A percentile compares a stretch with the other conserved stretches of the same genome.
phyloP scores from a whole-genome alignment of 2,888 invertebrate genomes.

The Chalcis sispes region DNA sequence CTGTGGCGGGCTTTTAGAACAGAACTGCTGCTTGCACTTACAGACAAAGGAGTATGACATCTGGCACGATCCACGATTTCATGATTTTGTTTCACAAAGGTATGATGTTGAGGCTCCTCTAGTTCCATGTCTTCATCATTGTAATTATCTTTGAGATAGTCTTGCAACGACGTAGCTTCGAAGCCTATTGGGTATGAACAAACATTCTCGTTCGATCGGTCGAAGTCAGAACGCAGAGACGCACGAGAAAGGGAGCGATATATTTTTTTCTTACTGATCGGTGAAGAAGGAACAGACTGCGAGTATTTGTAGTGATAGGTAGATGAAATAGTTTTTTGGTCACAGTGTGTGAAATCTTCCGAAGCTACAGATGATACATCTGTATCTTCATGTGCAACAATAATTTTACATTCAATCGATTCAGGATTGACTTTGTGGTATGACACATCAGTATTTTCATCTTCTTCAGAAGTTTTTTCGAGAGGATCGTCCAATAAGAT shows the following conservation, averaged over 20 bases:
- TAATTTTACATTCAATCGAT: conserved; percentile 55
- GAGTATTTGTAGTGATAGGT: conserved; percentile 66
- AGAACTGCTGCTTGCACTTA: conserved; percentile 67
- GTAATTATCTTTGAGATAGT: conserved; percentile 67
- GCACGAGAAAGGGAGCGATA: conserved; percentile 62
- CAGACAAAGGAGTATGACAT: conserved; percentile 68
- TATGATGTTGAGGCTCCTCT: conserved; percentile 68
- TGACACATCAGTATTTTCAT: conserved; percentile 53
- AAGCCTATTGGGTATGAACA: conserved; percentile 67
- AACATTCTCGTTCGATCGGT: conserved; percentile 68
- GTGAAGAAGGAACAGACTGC: conserved; percentile 70
- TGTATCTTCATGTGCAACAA: conserved; percentile 50
- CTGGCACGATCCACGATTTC: conserved; percentile 58
- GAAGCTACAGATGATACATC: conserved; percentile 51
- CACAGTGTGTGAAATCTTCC: conserved; percentile 26
- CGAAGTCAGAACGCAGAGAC: conserved; percentile 67
- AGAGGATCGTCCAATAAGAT: conserved; percentile 21
- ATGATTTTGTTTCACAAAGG: conserved; percentile 60
- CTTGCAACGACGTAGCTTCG: conserved; percentile 64
- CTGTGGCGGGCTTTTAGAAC: conserved; percentile 71
- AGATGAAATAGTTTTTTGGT: conserved; percentile 37
- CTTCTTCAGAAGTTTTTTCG: conserved; percentile 60
- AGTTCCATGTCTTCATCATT: conserved; percentile 73
- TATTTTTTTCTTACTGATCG: conserved; percentile 62
- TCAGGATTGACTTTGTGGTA: conserved; percentile 37